These are phyloP conservation scores for Poeciliopsis gracilis DNA, from an alignment of 2,797 vertebrate species.

Conservation along the genomic window DNA sequence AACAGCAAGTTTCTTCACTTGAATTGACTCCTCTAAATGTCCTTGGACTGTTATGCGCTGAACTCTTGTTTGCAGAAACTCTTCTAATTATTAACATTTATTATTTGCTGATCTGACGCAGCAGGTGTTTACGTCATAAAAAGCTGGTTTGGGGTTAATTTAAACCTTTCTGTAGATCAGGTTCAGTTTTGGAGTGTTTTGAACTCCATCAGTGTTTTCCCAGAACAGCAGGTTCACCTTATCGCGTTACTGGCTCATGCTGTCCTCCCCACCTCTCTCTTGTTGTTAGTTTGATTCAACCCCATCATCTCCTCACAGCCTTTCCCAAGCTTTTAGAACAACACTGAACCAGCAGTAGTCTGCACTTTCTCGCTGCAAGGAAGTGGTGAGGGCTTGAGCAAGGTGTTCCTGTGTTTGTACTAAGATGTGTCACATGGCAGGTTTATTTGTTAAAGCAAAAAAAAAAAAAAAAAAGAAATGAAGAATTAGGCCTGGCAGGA, in stretches of 20 bases:
- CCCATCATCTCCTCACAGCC: conserved; percentile 24
- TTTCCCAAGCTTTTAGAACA: conserved; percentile 72
- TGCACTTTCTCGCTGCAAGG: conserved; percentile 21
- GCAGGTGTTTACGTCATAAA: background rate
- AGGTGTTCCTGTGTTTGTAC: conserved; percentile 42
- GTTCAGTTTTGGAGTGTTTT: background rate
- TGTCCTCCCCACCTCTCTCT: conserved; percentile 24
- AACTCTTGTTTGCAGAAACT: conserved; percentile 10
- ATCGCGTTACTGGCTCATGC: conserved; percentile 49
- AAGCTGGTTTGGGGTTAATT: background rate
- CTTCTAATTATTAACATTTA: conserved; percentile 23
- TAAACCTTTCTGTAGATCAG: background rate
- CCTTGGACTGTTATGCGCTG: conserved; percentile 35
- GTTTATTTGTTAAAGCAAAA: conserved; percentile 48
- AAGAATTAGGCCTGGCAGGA: conserved; percentile 8
- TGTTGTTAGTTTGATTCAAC: conserved; percentile 52
- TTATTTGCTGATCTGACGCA: conserved; percentile 8
- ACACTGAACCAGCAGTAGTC: conserved; percentile 21
- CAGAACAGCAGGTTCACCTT: conserved; percentile 42
- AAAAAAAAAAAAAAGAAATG: conserved; percentile 3
- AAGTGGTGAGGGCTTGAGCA: conserved; percentile 17
- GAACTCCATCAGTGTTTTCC: conserved; percentile 14
- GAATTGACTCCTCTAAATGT: conserved; percentile 12
- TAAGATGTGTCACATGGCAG: conserved; percentile 5
- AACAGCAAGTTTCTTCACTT: background rate